Base-by-base conservation (phyloP, 2,113 vertebrate species). In the Phalacrocorax carbo region DNA sequence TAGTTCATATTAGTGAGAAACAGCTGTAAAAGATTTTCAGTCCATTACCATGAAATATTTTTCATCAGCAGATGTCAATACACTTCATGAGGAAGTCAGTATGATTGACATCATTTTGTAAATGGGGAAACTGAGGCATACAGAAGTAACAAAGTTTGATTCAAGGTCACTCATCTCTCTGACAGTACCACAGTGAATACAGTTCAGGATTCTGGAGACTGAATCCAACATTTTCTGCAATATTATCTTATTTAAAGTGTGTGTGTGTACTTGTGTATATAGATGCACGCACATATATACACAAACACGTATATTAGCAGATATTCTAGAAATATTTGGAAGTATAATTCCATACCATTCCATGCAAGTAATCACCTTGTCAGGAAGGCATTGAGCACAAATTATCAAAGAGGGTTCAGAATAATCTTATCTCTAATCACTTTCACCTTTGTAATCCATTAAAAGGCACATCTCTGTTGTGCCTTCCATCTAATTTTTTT, bases 391-490 rank as follows among this genome's bases (percentile, higher is more conserved):
- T 2, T 65, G 58, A 66, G 26, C 20, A 66, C 21, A 69, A 32
- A 3, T 90, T 91, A 44, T 38, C 60, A 44, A 79, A 75, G 48
- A 76, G 11, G 34, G 36, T 51, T 83, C 84, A 70, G 46, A 85
- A 95, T 88, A 84, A 89, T 94, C 83, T 94, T 82, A 29, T 38
- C n/a, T 91, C 70, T 90, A 89, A 87, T 68, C 51, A 78, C n/a
- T 96, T 82, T 95, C 57, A 62, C 46, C 62, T 86, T 91, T 94
- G 40, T 66, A 82, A 91, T 82, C 58, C 42, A 60, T 91, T 85
- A 73, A 42, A 70, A 93, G 16, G 61, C n/a, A 36, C 57, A 69
- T 84, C 86, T 88, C n/a, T 84, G 20, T 85, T 72, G 29, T 49
- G 27, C 23, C 36, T 96, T 92, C 61, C 34, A 20, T 72, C 66